Evolutionary conservation across 53 echinoderm and acorn worm genomes (phyloP).

Genomic region (Holothuria scabra): DNA sequence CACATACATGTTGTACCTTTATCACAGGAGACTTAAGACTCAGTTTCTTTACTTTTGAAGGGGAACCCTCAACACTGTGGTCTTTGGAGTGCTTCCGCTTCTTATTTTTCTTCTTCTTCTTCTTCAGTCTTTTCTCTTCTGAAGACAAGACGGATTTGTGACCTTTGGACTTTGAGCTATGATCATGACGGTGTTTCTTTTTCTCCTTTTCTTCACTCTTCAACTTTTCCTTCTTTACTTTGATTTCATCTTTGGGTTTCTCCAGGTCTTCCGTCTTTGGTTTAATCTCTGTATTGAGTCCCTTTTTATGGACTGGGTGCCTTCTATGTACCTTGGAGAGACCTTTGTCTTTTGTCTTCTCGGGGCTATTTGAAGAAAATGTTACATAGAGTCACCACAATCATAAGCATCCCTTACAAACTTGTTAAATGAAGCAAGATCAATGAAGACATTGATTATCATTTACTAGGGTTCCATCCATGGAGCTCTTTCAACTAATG

Average conservation of each 20-base stretch:
- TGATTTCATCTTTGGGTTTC: background rate
- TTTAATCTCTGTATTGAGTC: slow-evolving; percentile 3
- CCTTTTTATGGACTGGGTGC: slow-evolving; percentile 90
- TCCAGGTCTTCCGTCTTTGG: slow-evolving; percentile 54
- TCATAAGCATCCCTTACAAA: too few relatives aligned
- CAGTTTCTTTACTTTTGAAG: slow-evolving; percentile 3
- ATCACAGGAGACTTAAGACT: slow-evolving; percentile 28
- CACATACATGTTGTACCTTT: slow-evolving; percentile 26
- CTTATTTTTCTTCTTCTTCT: slow-evolving; percentile 33
- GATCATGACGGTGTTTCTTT: slow-evolving; percentile 43
- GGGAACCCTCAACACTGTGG: background rate
- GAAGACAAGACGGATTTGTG: background rate
- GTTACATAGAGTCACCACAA: too few relatives aligned
- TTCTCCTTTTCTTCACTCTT: slow-evolving; percentile 53
- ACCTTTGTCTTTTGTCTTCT: slow-evolving; percentile 44
- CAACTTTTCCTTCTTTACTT: slow-evolving; percentile 11
- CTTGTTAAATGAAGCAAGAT: too few relatives aligned
- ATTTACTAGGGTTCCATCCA: too few relatives aligned
- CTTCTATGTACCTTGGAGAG: slow-evolving; percentile 63
- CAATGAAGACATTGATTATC: too few relatives aligned
- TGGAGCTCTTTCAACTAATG: too few relatives aligned
- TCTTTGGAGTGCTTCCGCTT: slow-evolving; percentile 41
- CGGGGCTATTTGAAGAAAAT: slow-evolving; percentile 32
- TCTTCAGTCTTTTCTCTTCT: slow-evolving; percentile 10
- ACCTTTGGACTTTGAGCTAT: background rate